A percentile compares a stretch with the other conserved stretches of the same genome.
Evolutionary conservation across 2,888 invertebrate genomes (phyloP).

Genomic region (Tanypteryx hageni): DNA sequence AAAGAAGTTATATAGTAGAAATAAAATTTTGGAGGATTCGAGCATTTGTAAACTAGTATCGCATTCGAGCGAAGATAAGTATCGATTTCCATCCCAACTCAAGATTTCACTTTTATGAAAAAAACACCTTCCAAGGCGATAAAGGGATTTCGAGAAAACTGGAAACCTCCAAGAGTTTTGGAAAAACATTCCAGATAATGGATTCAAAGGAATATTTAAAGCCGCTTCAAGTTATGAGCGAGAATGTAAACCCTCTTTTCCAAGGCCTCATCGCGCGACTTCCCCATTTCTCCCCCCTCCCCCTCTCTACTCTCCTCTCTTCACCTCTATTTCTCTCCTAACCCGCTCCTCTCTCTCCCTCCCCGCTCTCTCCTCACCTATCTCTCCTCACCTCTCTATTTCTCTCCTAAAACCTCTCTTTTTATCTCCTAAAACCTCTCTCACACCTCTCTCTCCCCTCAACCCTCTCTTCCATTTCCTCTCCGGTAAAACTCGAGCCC

Average conservation of each 20-base stretch:
- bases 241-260: background rate
- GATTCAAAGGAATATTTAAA: conserved; percentile 62
- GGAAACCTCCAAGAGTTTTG: conserved; percentile 29
- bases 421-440: too few relatives aligned
- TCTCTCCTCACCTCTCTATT: too few relatives aligned
- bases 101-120: background rate
- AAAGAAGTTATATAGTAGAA: too few relatives aligned
- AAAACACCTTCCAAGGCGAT: conserved; percentile 18
- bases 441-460: background rate
- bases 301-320: background rate
- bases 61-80: background rate
- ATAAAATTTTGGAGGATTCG: background rate
- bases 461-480: background rate
- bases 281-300: too few relatives aligned
- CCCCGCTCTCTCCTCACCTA: too few relatives aligned
- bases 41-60: background rate
- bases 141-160: conserved; percentile 38
- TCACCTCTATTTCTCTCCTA: background rate
- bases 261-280: background rate
- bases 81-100: background rate
- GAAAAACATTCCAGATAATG: conserved; percentile 63
- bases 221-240: conserved; percentile 51
- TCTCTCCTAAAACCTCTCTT: too few relatives aligned
- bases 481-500: background rate
- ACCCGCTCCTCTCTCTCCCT: too few relatives aligned